phyloP scores from a whole-genome alignment of 2,888 invertebrate genomes.

The Acanthoscelides obtectus region DNA sequence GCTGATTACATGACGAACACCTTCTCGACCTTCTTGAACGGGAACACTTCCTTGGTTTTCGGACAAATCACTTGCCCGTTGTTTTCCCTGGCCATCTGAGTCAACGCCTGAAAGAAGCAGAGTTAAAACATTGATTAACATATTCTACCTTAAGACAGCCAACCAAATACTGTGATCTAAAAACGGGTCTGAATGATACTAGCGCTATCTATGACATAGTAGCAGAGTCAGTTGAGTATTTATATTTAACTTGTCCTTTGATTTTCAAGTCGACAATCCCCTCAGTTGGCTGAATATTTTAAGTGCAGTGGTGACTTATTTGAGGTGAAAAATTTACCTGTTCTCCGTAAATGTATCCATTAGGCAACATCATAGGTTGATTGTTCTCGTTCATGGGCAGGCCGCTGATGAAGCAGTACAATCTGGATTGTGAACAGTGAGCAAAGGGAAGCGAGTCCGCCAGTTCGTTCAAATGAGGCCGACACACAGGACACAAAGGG shows the following conservation, averaged over 20 bases:
- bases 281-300: too few species aligned
- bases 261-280: too few species aligned
- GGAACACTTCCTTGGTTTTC: slow-evolving; percentile 87
- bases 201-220: too few species aligned
- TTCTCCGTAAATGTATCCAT: slow-evolving; percentile 95
- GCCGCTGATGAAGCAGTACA: slow-evolving; percentile 88
- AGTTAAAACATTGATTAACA: too few species aligned
- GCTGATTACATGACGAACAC: slow-evolving; percentile 88
- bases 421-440: slow-evolving; percentile 92
- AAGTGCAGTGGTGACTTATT: too few species aligned
- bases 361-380: slow-evolving; percentile 97
- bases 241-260: not conserved
- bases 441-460: slow-evolving; percentile 87
- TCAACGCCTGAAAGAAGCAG: slow-evolving; percentile 65
- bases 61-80: slow-evolving; percentile 92
- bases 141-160: too few species aligned
- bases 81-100: slow-evolving; percentile 85
- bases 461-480: slow-evolving; percentile 78
- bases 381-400: slow-evolving; percentile 94
- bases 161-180: too few species aligned
- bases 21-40: slow-evolving; percentile 89
- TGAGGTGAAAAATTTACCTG: slow-evolving; percentile 63
- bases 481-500: slow-evolving; percentile 89
- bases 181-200: too few species aligned
- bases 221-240: not conserved